Percentiles rank a stretch among this genome's conserved stretches.
Evolutionary conservation across 30 jellyfish, hydroid and myxozoan genomes (phyloP).

Genomic region (Turritopsis rubra): DNA sequence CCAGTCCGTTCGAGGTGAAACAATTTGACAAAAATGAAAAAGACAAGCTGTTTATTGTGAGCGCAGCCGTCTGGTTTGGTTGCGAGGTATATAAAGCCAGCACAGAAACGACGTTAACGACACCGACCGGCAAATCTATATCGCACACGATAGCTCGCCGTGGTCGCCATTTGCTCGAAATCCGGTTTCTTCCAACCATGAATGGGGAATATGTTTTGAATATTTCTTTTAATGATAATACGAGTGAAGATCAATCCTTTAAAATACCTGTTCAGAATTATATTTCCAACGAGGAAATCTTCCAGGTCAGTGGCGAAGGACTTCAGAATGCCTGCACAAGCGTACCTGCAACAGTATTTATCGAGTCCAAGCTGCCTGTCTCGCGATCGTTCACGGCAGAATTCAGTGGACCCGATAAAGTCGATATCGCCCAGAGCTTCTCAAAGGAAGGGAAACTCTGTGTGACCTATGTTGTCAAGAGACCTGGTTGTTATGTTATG

Average conservation of each 20-base stretch:
- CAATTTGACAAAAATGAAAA: not conserved
- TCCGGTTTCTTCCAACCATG: slow-evolving; percentile 53
- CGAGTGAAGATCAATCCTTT: not conserved
- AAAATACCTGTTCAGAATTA: not conserved
- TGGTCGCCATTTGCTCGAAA: slow-evolving; percentile 39
- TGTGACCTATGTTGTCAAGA: slow-evolving; percentile 46
- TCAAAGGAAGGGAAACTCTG: slow-evolving; percentile 35
- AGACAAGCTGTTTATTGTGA: not conserved
- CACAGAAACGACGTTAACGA: slow-evolving; percentile 24
- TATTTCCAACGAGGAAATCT: not conserved
- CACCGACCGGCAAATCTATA: slow-evolving; percentile 39
- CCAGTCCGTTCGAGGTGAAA: slow-evolving; percentile 63
- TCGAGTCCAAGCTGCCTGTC: slow-evolving; percentile 11
- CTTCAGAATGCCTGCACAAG: slow-evolving; percentile 9
- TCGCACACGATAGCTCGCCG: slow-evolving; percentile 59
- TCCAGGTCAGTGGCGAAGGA: slow-evolving; percentile 19
- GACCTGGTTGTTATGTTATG: slow-evolving; percentile 60
- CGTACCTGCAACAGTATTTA: slow-evolving; percentile 1
- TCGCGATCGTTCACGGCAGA: slow-evolving; percentile 50
- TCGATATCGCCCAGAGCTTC: slow-evolving; percentile 48
- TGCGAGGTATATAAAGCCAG: slow-evolving; percentile 10
- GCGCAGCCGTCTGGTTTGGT: slow-evolving; percentile 49
- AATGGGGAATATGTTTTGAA: slow-evolving; percentile 32
- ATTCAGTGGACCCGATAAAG: slow-evolving; percentile 78
- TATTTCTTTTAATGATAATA: not conserved